Evolutionary conservation across 2,888 invertebrate species (phyloP), one percentile per base, ranked within the genome.

Genomic region (Drosophila helvetica): DNA sequence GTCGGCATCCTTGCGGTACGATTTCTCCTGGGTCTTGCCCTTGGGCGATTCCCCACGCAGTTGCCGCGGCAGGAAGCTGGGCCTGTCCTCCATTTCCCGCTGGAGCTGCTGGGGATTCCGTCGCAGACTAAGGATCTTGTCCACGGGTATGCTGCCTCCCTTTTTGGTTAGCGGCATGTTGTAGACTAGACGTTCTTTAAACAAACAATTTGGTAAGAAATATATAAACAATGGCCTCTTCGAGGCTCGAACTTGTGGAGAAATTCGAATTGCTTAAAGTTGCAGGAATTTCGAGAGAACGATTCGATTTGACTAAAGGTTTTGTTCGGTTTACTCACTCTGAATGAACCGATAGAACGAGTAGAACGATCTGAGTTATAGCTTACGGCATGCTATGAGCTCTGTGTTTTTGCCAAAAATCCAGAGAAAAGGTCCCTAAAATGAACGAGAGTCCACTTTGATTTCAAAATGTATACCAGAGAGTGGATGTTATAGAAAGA

Each of bases 81-180:
- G 73, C 4, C 38, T 12, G 2, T 50, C 19, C 38, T 53, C 57
- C 55, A 66, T 33, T 8, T 15, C 66, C 7, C 67, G 55, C 12
- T 43, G 65, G 17, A 48, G 52, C 8, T 51, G 59, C 53, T 61
- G 53, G 6, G 38, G 48, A 25, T 58, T 55, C 10, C 51, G 50
- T 8, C 62, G 70, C 18, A 46, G 55, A 30, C 60, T 66, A 1
- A 70, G 52, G 45, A 80, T 54, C 57, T 64, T 71, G 17, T 64
- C 65, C 19, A 64, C 42, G 1, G 73, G 50, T 15, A 46, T 25
- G 1, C 38, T 27, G 9, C 50, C 45, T 17, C 57, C 50, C 25
- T 43, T 58, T 53, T 54, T 71, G 50, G 57, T 46, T 25, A 46
- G 18, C 1, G 56, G 48, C 53, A 72, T 54, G 47, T 6, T 19